A percentile compares a stretch with the other conserved stretches of the same genome.
Conservation (phyloP, 2,888 invertebrate species). For the Leptinotarsa rubiginosa region DNA sequence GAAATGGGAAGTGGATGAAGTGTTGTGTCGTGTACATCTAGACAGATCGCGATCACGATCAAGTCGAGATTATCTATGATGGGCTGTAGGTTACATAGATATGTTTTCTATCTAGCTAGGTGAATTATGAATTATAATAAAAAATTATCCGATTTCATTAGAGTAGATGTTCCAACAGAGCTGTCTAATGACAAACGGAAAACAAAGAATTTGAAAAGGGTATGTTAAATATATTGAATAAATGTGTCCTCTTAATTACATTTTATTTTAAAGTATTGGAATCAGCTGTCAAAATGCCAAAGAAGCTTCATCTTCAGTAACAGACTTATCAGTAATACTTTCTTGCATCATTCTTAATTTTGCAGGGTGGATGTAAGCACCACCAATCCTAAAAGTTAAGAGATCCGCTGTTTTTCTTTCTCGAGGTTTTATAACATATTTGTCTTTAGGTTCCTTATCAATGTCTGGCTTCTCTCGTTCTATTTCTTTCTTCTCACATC, state of each 20-base stretch:
- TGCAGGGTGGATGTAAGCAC: constrained; percentile 98
- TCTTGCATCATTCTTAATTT: constrained; percentile 95
- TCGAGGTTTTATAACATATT: constrained; percentile 59
- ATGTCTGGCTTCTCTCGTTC: constrained; percentile 22
- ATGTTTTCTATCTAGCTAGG: not conserved
- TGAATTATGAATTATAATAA: constrained; percentile 22
- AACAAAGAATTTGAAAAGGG: constrained; percentile 55
- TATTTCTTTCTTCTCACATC: constrained; percentile 11
- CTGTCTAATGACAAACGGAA: constrained; percentile 46
- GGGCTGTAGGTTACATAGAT: not conserved
- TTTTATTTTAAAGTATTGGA: constrained; percentile 78
- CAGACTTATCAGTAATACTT: constrained; percentile 94
- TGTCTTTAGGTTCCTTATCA: constrained; percentile 51
- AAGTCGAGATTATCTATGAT: not conserved
- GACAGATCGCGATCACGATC: too few relatives aligned
- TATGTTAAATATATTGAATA: constrained; percentile 34
- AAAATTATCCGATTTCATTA: constrained; percentile 32
- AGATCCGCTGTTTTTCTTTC: constrained; percentile 73
- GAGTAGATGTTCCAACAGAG: constrained; percentile 51
- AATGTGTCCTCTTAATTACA: not conserved
- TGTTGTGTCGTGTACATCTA: not conserved
- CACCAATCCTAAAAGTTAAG: constrained; percentile 86
- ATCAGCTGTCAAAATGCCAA: constrained; percentile 85
- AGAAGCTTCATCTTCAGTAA: constrained; percentile 79
- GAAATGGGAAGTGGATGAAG: constrained; percentile 1